Evolutionary conservation across 2,113 vertebrate species (phyloP), one percentile per base, ranked within the genome.

Genomic region (Climacteris rufus): DNA sequence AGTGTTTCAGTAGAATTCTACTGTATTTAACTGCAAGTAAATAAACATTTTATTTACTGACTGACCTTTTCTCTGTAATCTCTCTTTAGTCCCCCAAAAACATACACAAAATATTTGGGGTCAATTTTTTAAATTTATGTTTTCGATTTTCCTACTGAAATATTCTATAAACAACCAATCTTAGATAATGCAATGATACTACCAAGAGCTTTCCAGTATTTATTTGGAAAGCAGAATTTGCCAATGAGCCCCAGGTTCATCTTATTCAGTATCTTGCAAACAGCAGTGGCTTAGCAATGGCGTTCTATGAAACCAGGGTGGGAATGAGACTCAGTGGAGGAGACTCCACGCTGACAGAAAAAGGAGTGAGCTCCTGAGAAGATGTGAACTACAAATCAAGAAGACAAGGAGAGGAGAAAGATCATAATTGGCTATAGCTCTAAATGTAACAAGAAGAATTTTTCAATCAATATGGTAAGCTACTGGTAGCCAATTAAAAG

Each of bases 401-500:
- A 81, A 31, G 72, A 87, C 49, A 76, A 85, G 92, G 23, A 96
- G 27, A 72, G 39, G 61, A 77, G 60, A 83, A 91, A 59, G 66
- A 92, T 82, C 82, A 93, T 93, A 94, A 94, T 95, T 95, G 93
- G 53, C 81, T 42, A 25, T 23, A 80, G 78, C 56, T 89, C 85
- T 88, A 89, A 93, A 80, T 31, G 77, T 87, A 96, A 93, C 65
- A 82, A 78, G 96, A 90, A 83, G 78, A 93, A 57, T 78, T 96
- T 97, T 94, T 82, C 91, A 92, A 78, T 96, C 96, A 96, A 95
- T 96, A 94, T 91, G 87, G 84, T 89, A 90, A 94, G 84, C 47
- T 93, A 72, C 92, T 92, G 94, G 92, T 89, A 94, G 88, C 86
- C 96, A 95, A 93, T 94, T 94, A 96, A 94, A 94, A 92, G 87